Percentiles rank a stretch among this genome's conserved stretches.
phyloP scores from a whole-genome alignment of 37 sponge, comb jelly and placozoan genomes.

The Diacarnus erythraeanus region DNA sequence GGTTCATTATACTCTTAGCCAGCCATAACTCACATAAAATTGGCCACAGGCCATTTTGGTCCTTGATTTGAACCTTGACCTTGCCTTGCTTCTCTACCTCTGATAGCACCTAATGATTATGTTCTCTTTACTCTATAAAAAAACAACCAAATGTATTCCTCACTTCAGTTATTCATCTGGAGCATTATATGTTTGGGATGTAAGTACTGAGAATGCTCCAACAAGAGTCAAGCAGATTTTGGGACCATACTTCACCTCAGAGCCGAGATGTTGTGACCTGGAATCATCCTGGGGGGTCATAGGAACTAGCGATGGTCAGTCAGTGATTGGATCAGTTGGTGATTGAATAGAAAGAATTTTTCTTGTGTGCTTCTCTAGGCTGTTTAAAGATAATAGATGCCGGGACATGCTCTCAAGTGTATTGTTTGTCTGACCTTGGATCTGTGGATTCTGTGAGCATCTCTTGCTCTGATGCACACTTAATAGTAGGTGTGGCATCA shows the following conservation, averaged over 20 bases:
- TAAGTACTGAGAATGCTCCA: conserved; percentile 44
- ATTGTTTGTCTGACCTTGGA: conserved; percentile 9
- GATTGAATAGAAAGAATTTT: not conserved
- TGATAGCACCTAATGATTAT: too few species aligned
- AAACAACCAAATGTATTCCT: too few species aligned
- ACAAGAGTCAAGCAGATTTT: not conserved
- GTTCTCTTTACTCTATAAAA: too few species aligned
- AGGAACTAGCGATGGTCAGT: conserved; percentile 11
- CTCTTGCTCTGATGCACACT: not conserved
- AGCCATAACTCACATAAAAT: too few species aligned
- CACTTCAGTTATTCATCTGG: conserved; percentile 63
- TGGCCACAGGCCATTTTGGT: too few species aligned
- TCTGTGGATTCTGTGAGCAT: conserved; percentile 24
- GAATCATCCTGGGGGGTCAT: not conserved
- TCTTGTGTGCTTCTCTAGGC: conserved; percentile 12
- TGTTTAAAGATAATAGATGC: conserved; percentile 19
- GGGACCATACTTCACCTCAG: conserved; percentile 7
- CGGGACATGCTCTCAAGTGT: not conserved
- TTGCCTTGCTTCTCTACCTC: too few species aligned
- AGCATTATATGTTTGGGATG: conserved; percentile 57
- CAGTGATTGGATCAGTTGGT: not conserved
- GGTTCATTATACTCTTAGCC: too few species aligned
- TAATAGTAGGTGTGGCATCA: not conserved
- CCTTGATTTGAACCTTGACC: too few species aligned
- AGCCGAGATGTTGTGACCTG: conserved; percentile 28